Base-by-base conservation (phyloP, 2,113 vertebrate species). In the Grallaria varia region DNA sequence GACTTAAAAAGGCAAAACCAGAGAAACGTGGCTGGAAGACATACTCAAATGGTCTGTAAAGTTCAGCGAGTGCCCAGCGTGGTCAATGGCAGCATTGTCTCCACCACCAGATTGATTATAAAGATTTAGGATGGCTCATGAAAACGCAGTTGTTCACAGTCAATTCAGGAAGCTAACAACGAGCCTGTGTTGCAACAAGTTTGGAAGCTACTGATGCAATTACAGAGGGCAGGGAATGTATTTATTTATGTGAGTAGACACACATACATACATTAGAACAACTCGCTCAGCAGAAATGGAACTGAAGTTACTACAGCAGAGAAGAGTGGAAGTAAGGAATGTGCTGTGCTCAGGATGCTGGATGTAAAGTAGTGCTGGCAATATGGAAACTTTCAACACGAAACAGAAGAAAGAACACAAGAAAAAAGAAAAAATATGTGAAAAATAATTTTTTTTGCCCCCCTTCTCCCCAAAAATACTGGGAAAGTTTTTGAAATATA, bases 61-160 rank as follows among this genome's bases (percentile, higher is more conserved):
- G 49, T 56, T 88, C 91, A 56, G 68, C 2, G 52, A 90, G 68
- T 30, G 21, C 83, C 81, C 76, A 58, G 23, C 1, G 0, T 31
- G 76, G 83, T 95, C 95, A 96, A 90, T 81, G 64, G 83, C 58
- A 95, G 73, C 91, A 74, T 81, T 95, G 83, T 92, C 74, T 84
- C 68, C 56, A 33, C 31, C 58, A 72, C 47, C 37, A 87, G 68
- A 74, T 93, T 56, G 94, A 84, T 84, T 93, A 89, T 10, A 93
- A 92, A 89, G 80, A 89, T 92, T 95, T 94, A 90, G 89, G 86
- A 64, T 78, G 83, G 59, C 69, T 92, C 96, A 84, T 81, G 94
- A 97, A 93, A 96, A 93, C 80, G 78, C 69, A 95, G 50, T 95
- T 95, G 79, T 89, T 84, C 89, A 67, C 72, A 84, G 89, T 64